phyloP scores from a whole-genome alignment of 2,113 vertebrate genomes.

The Oryzias curvinotus region DNA sequence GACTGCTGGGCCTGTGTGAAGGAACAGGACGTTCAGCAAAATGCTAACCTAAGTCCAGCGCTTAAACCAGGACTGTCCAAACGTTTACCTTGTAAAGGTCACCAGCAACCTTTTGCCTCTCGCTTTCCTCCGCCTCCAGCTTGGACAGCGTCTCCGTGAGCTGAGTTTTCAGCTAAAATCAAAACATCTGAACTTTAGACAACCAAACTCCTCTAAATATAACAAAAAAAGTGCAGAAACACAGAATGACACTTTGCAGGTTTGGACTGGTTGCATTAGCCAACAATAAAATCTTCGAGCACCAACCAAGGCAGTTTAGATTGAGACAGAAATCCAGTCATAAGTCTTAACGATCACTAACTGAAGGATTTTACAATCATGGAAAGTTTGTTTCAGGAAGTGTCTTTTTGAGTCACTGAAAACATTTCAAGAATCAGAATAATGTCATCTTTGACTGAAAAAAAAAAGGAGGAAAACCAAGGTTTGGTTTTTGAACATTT shows the following conservation, averaged over 20 bases:
- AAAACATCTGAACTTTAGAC: constrained; percentile 24
- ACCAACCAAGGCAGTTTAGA: constrained; percentile 3
- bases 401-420: no score
- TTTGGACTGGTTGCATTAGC: constrained; percentile 17
- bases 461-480: no score
- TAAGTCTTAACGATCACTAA: not conserved
- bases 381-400: no score
- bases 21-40: not conserved
- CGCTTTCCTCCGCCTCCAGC: constrained; percentile 85
- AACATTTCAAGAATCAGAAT: no score
- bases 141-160: constrained; percentile 87
- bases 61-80: not conserved
- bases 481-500: no score
- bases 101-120: constrained; percentile 88
- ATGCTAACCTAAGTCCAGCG: not conserved
- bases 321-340: not conserved
- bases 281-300: constrained; percentile 7
- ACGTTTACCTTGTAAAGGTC: constrained; percentile 88
- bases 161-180: constrained; percentile 89
- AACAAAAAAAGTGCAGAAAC: constrained; percentile 13
- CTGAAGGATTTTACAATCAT: not conserved
- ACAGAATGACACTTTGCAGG: constrained; percentile 15
- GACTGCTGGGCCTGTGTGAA: constrained; percentile 88
- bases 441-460: no score
- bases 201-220: not conserved